Evolutionary conservation across 2,797 vertebrate species (phyloP), one percentile per base, ranked within the genome.

Genomic region (Sus cebifrons): DNA sequence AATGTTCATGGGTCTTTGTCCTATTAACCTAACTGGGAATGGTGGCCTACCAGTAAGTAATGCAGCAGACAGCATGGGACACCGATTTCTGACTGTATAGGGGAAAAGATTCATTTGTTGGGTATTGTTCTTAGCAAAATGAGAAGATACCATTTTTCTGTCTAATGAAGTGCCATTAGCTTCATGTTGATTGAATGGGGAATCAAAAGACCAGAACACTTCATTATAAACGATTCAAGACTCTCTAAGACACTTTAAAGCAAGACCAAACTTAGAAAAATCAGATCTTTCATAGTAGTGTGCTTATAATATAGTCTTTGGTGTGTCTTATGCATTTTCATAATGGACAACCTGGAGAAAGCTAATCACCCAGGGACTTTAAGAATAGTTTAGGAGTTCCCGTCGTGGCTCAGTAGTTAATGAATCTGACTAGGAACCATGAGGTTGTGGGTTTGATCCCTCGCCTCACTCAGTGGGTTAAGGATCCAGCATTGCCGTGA

Each of bases 301-400:
- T 95, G 67, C 27, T 97, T 91, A 83, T 49, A 68, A 93, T 67
- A 93, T 67, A 71, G 16, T 67, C 36, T 89, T 91, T 84, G 36
- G 62, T 92, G 21, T 83, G 89, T 74, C 36, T 94, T 74, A 84
- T 73, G 60, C 4, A 81, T 91, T 9, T 96, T 93, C 16, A 89
- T 96, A 95, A 97, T 95, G 97, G 95, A 95, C n/a, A 91, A 62
- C 21, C 77, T 94, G 36, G 62, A 91, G 73, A 94, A 97, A 93
- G 27, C 36, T 75, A 74, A 73, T 73, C n/a, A 92, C 15, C 10
- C 58, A 96, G 52, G 54, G 49, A 67, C n/a, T n/a, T 90, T 85
- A 79, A 92, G 70, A 89, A 74, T 54, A 85, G 44, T 68, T 94
- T 96, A 94, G 36, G 36, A 36, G 36, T 36, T 36, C 36, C 36